A percentile compares a stretch with the other conserved stretches of the same genome.
Evolutionary conservation across 2,888 invertebrate genomes (phyloP).

Genomic region (Caradrina kadenii): DNA sequence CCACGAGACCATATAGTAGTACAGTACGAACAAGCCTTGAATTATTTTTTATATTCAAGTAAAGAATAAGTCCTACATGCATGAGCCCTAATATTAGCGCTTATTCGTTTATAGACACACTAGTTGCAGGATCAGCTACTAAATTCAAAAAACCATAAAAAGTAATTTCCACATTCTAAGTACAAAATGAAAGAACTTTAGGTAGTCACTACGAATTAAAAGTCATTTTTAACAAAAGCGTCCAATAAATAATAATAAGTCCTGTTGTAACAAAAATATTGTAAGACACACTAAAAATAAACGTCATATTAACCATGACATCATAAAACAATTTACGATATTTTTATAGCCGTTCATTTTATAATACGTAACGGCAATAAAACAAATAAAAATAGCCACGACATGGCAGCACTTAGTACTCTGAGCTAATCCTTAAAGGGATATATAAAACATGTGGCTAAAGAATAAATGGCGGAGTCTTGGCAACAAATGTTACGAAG

Average conservation of each 20-base stretch:
- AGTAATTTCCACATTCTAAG: background rate
- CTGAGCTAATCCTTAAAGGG: slow-evolving; percentile 33
- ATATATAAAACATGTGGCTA: slow-evolving; percentile 45
- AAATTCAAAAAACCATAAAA: slow-evolving; percentile 1
- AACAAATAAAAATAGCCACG: slow-evolving; percentile 32
- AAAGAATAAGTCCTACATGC: background rate
- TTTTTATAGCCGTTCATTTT: slow-evolving; percentile 43
- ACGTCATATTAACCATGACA: slow-evolving; percentile 32
- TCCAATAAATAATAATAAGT: no score
- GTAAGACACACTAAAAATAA: slow-evolving; percentile 39
- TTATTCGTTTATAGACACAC: background rate
- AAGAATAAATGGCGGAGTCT: slow-evolving; percentile 13
- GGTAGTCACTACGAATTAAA: no score
- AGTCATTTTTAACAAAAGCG: no score
- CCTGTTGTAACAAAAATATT: slow-evolving; percentile 29
- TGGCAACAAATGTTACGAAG: slow-evolving; percentile 17
- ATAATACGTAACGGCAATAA: slow-evolving; percentile 22
- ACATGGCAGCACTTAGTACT: slow-evolving; percentile 14
- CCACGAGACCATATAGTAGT: no score
- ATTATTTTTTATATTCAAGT: no score
- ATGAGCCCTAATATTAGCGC: background rate
- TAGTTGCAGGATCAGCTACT: background rate
- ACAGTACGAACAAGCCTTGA: no score
- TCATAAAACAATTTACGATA: slow-evolving; percentile 35
- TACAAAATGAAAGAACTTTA: background rate